Evolutionary conservation across 2,797 vertebrate species (phyloP), one percentile per base, ranked within the genome.

Genomic region (Artibeus jamaicensis): DNA sequence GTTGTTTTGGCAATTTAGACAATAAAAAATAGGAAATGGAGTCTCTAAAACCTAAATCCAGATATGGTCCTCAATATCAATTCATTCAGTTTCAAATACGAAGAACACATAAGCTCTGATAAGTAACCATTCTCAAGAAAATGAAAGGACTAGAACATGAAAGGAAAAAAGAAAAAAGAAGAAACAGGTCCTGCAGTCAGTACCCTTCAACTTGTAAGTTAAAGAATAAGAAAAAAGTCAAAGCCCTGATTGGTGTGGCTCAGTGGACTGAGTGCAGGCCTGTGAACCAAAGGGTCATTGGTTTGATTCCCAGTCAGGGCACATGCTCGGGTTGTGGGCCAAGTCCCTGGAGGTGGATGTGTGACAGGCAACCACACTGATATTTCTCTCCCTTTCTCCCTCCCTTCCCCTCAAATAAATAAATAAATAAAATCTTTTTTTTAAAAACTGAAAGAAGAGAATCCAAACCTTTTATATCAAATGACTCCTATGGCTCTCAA

Each of bases 101-200:
- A 94, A 85, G 34, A 83, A 82, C 91, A 76, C 21, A 90, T 0
- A n/a, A 87, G 16, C 46, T 89, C 62, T 84, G 73, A 42, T 37
- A 42, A 91, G 46, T 59, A 84, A 91, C 42, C 22, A 59, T 46
- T 88, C 62, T 65, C 48, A 94, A 91, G 42, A 89, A 93, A 96
- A 32, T 46, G n/a, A 97, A 93, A 89, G 71, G 48, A 74, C 46
- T 88, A 53, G 83, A 89, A 92, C 62, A 9, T 1, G 7, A 86
- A 77, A 79, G n/a, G n/a, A n/a, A n/a, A n/a, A n/a, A n/a, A n/a
- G 39, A 90, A 87, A 68, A 67, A 55, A 11, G 48, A 74, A 83
- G 34, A 70, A 92, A 90, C 1, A 44, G 73, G 42, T 73, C n/a
- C 76, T 87, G 15, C n/a, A 83, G 50, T 94, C 34, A 73, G 34